A percentile compares a stretch with the other conserved stretches of the same genome.
These are phyloP conservation scores for Campoplex capitator DNA, from an alignment of 2,888 invertebrate genomes.

Conservation along the genomic window DNA sequence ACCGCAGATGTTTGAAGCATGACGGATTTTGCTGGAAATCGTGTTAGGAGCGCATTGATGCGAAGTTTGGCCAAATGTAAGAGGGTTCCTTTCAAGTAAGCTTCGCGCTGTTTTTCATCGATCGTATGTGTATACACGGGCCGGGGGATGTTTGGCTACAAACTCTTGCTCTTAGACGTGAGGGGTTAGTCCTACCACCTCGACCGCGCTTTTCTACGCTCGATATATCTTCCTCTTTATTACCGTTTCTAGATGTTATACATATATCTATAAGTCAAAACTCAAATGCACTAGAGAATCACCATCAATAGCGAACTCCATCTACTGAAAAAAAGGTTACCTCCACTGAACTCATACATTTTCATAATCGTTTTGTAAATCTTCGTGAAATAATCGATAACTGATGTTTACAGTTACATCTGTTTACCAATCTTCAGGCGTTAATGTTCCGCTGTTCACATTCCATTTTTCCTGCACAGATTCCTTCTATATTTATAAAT, in stretches of 20 bases:
- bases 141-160: neutral
- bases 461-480: too few species aligned
- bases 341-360: neutral
- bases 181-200: neutral
- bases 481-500: too few species aligned
- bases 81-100: constrained; percentile 25
- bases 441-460: neutral
- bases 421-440: neutral
- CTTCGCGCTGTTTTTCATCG: constrained; percentile 42
- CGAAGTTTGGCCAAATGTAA: constrained; percentile 27
- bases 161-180: neutral
- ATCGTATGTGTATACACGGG: constrained; percentile 19
- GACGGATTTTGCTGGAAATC: constrained; percentile 34
- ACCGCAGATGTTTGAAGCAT: neutral
- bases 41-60: constrained; percentile 24
- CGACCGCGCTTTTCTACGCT: constrained; percentile 1
- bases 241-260: neutral
- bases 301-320: neutral
- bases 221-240: neutral
- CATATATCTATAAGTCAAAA: neutral
- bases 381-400: neutral
- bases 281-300: neutral
- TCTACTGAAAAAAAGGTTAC: neutral
- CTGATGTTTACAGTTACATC: neutral
- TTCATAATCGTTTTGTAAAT: neutral